Evolutionary conservation across 1,140 invertebrate genomes (phyloP), one percentile per base, ranked within the genome.

Genomic region (Doryteuthis pealeii): DNA sequence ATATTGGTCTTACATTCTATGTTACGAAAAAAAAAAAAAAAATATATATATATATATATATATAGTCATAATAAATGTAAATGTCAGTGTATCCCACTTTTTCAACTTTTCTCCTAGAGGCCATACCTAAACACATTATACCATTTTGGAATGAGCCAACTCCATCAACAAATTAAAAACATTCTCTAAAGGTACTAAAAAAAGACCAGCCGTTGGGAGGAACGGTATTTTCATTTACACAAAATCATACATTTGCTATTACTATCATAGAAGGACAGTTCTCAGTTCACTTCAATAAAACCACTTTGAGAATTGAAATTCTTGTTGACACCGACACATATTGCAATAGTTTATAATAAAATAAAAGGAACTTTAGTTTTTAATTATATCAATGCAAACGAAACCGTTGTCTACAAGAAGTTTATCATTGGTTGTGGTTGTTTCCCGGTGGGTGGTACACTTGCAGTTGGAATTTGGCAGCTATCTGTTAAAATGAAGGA

Each of bases 391-490:
- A 68, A 65, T 18, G 26, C 31, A 15, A 33, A 12, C 4, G 70
- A 75, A n/a, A 26, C 68, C 26, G 58, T 69, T 35, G 58, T 74
- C 1, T 74, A 74, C 32, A 69, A 70, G 8, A 71, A 65, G 31
- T 4, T 78, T 32, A 30, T 32, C 40, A 71, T 77, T 40, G 72
- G 70, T 12, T 15, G 69, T 26, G 76, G 75, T 22, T 74, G 22
- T 32, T 74, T 77, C 6, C 73, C 77, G 33, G 65, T 12, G 12
- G 43, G 43, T n/a, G 79, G 79, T 6, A 73, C 79, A 3, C 32
- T 81, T 65, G 77, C 73, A 45, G 67, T 81, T 5, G 79, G 78
- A 18, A 31, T 67, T 2, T 81, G 79, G 79, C 75, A 76, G 62
- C 66, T 71, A 26, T 65, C 77, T 26, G 28, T 76, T 8, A 70